Conservation (phyloP, 2,113 vertebrate genomes). For the Elaphurus davidianus region DNA sequence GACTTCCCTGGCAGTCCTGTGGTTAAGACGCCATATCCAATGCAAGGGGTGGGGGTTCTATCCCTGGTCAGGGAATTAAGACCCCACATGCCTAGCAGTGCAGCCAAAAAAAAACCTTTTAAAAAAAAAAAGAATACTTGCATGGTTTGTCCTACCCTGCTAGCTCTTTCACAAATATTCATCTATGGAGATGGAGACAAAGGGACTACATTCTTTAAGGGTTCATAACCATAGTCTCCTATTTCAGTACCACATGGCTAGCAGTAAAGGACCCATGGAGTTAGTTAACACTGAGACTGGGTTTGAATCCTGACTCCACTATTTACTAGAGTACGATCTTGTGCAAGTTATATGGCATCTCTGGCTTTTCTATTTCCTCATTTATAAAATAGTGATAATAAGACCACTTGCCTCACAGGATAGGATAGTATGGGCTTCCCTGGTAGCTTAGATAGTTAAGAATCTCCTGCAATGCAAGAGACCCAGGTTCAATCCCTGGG, state of each 20-base stretch:
- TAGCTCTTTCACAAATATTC: not conserved
- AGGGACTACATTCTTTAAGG: not conserved
- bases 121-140: not conserved
- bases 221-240: not conserved
- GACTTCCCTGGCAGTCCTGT: not conserved
- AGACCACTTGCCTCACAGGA: not conserved
- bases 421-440: not conserved
- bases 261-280: not conserved
- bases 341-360: not conserved
- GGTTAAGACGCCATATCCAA: not conserved
- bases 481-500: not conserved
- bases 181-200: not conserved
- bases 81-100: not conserved
- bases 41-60: not conserved
- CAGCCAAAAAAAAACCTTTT: not conserved
- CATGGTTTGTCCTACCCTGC: not conserved
- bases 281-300: not conserved
- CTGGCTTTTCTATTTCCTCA: conserved; percentile 14
- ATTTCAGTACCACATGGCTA: not conserved
- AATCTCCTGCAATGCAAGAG: not conserved
- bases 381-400: not conserved
- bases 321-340: not conserved
- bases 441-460: not conserved
- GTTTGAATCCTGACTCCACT: not conserved
- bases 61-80: not conserved